Evolutionary conservation across 2,797 vertebrate genomes (phyloP).

Genomic region (Takifugu ocellatus): DNA sequence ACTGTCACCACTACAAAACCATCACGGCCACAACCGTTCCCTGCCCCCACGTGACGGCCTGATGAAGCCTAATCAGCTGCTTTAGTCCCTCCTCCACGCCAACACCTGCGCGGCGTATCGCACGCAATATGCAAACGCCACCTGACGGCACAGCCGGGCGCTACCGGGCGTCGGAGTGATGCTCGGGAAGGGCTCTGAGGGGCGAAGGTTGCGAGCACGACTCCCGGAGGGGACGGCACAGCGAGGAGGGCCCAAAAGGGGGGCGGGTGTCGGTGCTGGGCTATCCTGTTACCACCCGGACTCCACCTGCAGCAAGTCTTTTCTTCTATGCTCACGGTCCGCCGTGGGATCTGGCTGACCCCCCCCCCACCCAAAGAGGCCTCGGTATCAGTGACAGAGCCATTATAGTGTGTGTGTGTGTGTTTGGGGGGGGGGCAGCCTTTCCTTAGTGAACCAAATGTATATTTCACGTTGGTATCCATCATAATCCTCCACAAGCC

Average conservation of each 20-base stretch:
- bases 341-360: constrained; percentile 34
- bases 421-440: too few species aligned
- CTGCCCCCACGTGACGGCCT: too few species aligned
- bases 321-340: background rate
- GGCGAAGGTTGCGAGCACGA: background rate
- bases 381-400: constrained; percentile 39
- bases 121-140: constrained; percentile 28
- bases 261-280: background rate
- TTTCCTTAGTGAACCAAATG: too few species aligned
- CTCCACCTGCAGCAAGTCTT: constrained; percentile 27
- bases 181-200: background rate
- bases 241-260: background rate
- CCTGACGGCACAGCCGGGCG: too few species aligned
- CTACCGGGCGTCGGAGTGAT: background rate
- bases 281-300: constrained; percentile 32
- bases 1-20: too few species aligned
- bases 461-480: too few species aligned
- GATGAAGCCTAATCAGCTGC: background rate
- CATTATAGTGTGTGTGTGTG: too few species aligned
- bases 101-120: background rate
- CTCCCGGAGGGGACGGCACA: background rate
- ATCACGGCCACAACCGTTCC: too few species aligned
- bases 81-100: background rate
- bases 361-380: constrained; percentile 43
- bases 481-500: too few species aligned